A percentile compares a stretch with the other conserved stretches of the same genome.
phyloP scores from a whole-genome alignment of 1,140 invertebrate species.

The Psilanteris sp. region DNA sequence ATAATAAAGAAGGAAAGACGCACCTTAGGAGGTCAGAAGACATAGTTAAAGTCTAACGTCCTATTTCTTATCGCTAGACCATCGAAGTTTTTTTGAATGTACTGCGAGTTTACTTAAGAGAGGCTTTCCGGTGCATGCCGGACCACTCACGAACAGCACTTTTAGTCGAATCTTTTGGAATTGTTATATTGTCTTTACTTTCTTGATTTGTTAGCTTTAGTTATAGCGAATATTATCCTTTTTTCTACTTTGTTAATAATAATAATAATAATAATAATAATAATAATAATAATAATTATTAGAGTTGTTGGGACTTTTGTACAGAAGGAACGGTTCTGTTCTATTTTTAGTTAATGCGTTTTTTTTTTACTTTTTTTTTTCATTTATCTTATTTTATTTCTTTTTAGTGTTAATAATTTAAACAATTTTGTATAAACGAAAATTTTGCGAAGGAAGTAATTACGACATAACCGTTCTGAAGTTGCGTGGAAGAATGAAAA shows the following conservation, averaged over 20 bases:
- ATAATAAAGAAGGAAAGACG: slow-evolving; percentile 10
- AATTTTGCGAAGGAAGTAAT: slow-evolving; percentile 32
- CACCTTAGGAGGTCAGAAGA: no score
- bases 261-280: no score
- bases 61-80: no score
- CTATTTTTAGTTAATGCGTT: no score
- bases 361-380: no score
- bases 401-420: slow-evolving; percentile 21
- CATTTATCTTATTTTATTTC: background rate
- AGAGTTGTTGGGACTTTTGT: no score
- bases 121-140: slow-evolving; percentile 1
- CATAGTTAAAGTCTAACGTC: no score
- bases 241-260: slow-evolving; percentile 46
- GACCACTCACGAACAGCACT: no score
- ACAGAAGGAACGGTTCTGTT: slow-evolving; percentile 39
- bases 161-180: slow-evolving; percentile 28
- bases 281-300: no score
- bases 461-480: slow-evolving; percentile 22
- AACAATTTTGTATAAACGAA: slow-evolving; percentile 22
- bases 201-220: slow-evolving; percentile 5
- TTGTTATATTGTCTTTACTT: slow-evolving; percentile 48
- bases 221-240: slow-evolving; percentile 8
- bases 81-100: no score
- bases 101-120: slow-evolving; percentile 27
- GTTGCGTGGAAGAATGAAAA: background rate